Evolutionary conservation across 2,113 vertebrate genomes (phyloP), one percentile per base, ranked within the genome.

Genomic region (Pangasianodon hypophthalmus): DNA sequence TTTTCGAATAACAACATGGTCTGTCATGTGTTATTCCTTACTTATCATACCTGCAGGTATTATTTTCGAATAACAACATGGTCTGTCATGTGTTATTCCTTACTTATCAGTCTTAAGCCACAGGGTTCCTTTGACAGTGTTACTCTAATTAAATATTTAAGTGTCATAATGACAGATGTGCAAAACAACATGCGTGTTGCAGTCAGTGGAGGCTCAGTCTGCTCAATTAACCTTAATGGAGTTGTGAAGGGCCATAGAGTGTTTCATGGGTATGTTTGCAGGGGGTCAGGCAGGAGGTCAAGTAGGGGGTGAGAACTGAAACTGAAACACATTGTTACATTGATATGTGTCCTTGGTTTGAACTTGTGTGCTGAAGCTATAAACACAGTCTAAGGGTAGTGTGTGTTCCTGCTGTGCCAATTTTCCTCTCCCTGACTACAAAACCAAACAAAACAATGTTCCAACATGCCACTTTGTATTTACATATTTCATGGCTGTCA

Each of bases 141-240:
- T 64, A 10, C 62, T 64, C 62, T 19, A 14, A 73, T 89, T 41
- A 87, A 91, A 89, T 89, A 84, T 87, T 84, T 60, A 67, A 75
- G 19, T 81, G 46, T 50, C 75, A 87, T 79, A 85, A 77, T 85
- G 88, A 77, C 52, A 85, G 60, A 54, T 48, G 67, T 85, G 69
- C 21, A 52, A 60, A 85, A 37, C 32, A 41, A 46, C 50, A 73
- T 37, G 13, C 7, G 1, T n/a, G 50, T 58, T 82, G 69, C 52
- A 83, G 44, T 60, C 46, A 89, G 69, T 44, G 46, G 46, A 50
- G 50, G 44, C 32, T 73, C 84, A 86, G 26, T 81, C 60, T 41
- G 14, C 80, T 83, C 62, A 89, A 37, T 91, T 80, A 87, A 58
- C 44, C 83, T 54, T 89, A 87, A 87, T 87, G 29, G 79, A 29